Evolutionary conservation across 2,888 invertebrate species (phyloP).

Genomic region (Galerucella calmariensis): DNA sequence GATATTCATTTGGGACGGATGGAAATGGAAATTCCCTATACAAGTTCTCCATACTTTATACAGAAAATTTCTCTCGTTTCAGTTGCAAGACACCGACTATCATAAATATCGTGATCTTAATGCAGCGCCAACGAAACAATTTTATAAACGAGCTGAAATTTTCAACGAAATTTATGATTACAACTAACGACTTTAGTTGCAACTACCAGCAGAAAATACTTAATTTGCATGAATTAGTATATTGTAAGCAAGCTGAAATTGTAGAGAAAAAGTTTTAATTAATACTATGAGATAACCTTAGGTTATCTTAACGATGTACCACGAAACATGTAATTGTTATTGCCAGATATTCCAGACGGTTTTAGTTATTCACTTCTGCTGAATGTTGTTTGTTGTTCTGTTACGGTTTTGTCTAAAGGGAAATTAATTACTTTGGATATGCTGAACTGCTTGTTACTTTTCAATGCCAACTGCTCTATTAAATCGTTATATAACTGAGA

Average conservation of each 20-base stretch:
- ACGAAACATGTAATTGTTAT: conserved; percentile 29
- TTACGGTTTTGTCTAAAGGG: not conserved
- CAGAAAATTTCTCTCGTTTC: too few species aligned
- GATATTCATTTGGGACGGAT: too few species aligned
- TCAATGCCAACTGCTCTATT: too few species aligned
- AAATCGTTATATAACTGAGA: not conserved
- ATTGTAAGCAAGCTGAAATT: conserved; percentile 30
- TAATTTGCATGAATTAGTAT: conserved; percentile 34
- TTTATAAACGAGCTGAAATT: not conserved
- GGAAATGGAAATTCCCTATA: too few species aligned
- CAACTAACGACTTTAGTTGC: conserved; percentile 22
- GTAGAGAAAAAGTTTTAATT: conserved; percentile 32
- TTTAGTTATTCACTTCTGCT: conserved; percentile 5
- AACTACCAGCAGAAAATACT: conserved; percentile 26
- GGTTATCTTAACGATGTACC: conserved; percentile 28
- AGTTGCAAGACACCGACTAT: too few species aligned
- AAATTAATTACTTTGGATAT: not conserved
- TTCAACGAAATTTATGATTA: conserved; percentile 13
- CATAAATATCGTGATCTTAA: too few species aligned
- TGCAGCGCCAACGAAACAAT: not conserved
- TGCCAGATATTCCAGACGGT: conserved; percentile 15
- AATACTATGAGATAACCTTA: conserved; percentile 31
- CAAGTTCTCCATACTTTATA: too few species aligned
- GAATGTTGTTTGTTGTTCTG: conserved; percentile 1
- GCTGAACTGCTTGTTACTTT: not conserved